A percentile compares a stretch with the other conserved stretches of the same genome.
These are phyloP conservation scores for Colostygia pectinataria DNA, from an alignment of 2,888 invertebrate genomes.

Conservation along the genomic window DNA sequence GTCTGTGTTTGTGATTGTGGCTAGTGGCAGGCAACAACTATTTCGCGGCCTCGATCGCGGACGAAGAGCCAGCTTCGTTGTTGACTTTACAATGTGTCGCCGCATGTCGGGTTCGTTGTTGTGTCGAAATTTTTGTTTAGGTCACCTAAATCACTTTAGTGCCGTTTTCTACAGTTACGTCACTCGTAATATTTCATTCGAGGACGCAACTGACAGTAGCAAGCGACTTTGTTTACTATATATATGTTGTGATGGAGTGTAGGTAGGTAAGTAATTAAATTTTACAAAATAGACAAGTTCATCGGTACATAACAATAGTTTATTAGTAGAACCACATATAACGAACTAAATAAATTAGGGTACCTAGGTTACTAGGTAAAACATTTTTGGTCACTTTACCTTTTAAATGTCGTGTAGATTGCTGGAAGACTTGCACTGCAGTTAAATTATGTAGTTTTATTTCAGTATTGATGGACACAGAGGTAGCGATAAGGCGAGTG, in stretches of 20 bases:
- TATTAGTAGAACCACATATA: too few relatives aligned
- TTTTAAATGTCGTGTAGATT: neutral
- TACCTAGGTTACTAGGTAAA: too few relatives aligned
- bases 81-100: constrained; percentile 18
- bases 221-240: too few relatives aligned
- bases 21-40: neutral
- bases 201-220: neutral
- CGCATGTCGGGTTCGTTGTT: constrained; percentile 8
- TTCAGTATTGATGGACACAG: constrained; percentile 7
- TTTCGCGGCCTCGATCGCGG: constrained; percentile 8
- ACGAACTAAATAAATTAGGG: too few relatives aligned
- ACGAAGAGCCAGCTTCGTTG: constrained; percentile 14
- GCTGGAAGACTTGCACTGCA: constrained; percentile 28
- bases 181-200: neutral
- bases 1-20: constrained; percentile 7
- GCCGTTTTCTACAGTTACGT: constrained; percentile 9
- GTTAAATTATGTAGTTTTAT: constrained; percentile 2
- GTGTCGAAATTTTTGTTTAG: constrained; percentile 21
- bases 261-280: too few relatives aligned
- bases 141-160: constrained; percentile 23
- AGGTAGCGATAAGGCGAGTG: constrained; percentile 34
- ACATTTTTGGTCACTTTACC: too few relatives aligned
- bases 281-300: too few relatives aligned
- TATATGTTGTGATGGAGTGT: too few relatives aligned
- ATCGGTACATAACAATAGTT: too few relatives aligned